These are phyloP conservation scores for Malurus elegans DNA, from an alignment of 2,113 vertebrate genomes.

Conservation along the genomic window DNA sequence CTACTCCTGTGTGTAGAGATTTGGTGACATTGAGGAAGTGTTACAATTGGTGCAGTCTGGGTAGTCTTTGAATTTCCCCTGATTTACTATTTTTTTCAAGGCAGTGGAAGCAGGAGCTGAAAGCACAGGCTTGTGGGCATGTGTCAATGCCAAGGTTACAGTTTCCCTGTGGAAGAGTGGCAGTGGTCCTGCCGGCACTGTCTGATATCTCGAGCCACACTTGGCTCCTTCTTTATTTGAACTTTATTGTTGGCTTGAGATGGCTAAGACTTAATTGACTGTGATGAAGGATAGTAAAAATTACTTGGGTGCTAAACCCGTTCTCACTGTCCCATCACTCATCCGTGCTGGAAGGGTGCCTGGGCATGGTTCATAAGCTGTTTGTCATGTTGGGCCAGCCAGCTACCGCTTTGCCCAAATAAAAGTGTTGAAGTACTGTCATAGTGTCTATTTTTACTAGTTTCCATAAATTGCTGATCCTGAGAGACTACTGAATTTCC, in stretches of 20 bases:
- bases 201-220: neutral
- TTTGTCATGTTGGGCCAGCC: neutral
- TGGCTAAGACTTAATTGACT: neutral
- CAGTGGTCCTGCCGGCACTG: neutral
- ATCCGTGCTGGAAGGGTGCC: neutral
- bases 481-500: neutral
- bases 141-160: neutral
- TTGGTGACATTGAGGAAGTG: neutral
- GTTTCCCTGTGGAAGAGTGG: neutral
- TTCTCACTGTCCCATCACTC: neutral
- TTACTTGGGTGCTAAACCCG: neutral
- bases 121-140: neutral
- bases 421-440: neutral
- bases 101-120: neutral
- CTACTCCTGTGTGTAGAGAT: neutral
- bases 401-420: neutral
- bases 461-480: neutral
- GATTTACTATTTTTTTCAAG: neutral
- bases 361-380: neutral
- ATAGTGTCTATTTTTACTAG: neutral
- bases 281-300: neutral
- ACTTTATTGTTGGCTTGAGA: neutral
- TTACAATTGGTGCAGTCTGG: neutral
- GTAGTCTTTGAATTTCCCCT: neutral
- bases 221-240: neutral